Evolutionary conservation across 1,140 invertebrate genomes (phyloP).

Genomic region (Lepidurus couesii): DNA sequence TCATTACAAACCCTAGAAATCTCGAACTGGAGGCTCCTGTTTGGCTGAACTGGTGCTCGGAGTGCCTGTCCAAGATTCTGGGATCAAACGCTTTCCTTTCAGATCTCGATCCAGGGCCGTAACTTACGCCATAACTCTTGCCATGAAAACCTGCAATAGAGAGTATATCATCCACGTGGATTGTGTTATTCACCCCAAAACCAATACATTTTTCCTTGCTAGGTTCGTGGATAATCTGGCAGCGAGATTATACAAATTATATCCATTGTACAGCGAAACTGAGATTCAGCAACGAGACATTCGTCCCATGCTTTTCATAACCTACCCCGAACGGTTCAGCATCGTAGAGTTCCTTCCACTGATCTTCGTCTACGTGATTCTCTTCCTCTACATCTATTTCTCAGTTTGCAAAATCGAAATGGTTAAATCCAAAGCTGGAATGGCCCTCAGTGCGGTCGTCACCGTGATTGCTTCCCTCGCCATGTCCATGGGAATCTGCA

Average conservation of each 20-base stretch:
- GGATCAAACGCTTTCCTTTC: conserved; percentile 77
- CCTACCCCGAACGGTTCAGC: conserved; percentile 81
- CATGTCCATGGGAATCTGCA: conserved; percentile 90
- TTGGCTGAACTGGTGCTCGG: conserved; percentile 88
- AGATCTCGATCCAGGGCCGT: conserved; percentile 73
- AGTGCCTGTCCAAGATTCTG: conserved; percentile 80
- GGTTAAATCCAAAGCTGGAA: conserved; percentile 82
- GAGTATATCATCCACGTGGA: conserved; percentile 51
- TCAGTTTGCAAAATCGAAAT: conserved; percentile 90
- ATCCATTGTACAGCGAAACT: conserved; percentile 49
- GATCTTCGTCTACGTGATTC: conserved; percentile 70
- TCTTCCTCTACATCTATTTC: conserved; percentile 91
- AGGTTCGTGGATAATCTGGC: conserved; percentile 72
- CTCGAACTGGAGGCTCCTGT: conserved; percentile 64
- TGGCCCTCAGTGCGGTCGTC: conserved; percentile 80
- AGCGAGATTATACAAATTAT: conserved; percentile 67
- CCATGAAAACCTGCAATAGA: conserved; percentile 71
- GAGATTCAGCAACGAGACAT: background rate
- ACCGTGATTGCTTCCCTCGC: conserved; percentile 82
- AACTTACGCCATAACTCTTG: conserved; percentile 83
- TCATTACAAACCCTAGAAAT: conserved; percentile 35
- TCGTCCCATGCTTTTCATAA: conserved; percentile 56
- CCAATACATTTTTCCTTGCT: conserved; percentile 40
- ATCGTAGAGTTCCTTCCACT: conserved; percentile 80
- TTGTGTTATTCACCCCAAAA: background rate